phyloP scores from a whole-genome alignment of 2,888 invertebrate genomes.

The Acronicta aceris region DNA sequence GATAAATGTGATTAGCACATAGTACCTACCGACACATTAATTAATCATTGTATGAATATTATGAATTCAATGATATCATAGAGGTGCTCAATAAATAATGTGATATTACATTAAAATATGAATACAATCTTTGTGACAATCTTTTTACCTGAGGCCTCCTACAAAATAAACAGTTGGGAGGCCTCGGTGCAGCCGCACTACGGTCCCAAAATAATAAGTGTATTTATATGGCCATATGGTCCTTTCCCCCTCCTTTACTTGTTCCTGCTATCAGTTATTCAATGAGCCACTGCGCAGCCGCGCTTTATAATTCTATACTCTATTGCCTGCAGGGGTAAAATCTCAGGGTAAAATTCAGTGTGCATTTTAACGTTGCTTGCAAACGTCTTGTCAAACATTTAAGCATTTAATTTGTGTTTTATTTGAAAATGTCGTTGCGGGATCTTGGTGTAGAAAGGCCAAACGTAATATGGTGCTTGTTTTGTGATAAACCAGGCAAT shows the following conservation, averaged over 20 bases:
- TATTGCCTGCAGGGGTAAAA: background rate
- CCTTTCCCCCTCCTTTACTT: background rate
- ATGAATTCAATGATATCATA: too few relatives aligned
- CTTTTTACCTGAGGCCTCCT: background rate
- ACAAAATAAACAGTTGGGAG: background rate
- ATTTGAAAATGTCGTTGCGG: slow-evolving; percentile 5
- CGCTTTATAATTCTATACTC: background rate
- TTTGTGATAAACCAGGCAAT: slow-evolving; percentile 32
- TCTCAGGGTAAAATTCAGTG: background rate
- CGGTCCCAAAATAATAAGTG: background rate
- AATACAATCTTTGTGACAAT: too few relatives aligned
- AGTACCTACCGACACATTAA: too few relatives aligned
- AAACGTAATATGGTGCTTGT: slow-evolving; percentile 22
- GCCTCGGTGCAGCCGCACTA: background rate
- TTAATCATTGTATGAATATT: too few relatives aligned
- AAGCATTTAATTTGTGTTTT: background rate
- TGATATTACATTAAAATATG: too few relatives aligned
- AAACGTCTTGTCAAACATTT: background rate
- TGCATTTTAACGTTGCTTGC: background rate
- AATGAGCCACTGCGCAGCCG: background rate
- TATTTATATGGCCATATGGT: background rate
- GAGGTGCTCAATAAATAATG: too few relatives aligned
- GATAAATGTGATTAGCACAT: too few relatives aligned
- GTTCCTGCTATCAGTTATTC: background rate
- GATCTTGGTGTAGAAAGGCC: background rate